These are phyloP conservation scores for Amblyjoppa proteus DNA, from an alignment of 2,888 invertebrate genomes.

Conservation along the genomic window DNA sequence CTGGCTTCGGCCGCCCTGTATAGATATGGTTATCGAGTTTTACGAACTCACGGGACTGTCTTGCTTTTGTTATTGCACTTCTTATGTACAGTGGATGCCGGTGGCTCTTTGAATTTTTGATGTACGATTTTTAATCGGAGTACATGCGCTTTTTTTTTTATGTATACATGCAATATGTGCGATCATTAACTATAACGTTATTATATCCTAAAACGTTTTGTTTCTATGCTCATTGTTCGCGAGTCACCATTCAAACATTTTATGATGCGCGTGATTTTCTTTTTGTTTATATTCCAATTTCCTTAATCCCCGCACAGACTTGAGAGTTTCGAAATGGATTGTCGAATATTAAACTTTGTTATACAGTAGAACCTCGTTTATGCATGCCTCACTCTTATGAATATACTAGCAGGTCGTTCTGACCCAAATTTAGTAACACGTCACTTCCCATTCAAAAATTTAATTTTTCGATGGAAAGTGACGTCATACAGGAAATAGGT, in stretches of 20 bases:
- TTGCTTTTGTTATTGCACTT: conserved; percentile 49
- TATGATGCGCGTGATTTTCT: conserved; percentile 27
- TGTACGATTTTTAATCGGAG: conserved; percentile 52
- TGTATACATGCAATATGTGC: conserved; percentile 67
- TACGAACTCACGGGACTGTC: conserved; percentile 34
- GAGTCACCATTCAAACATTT: conserved; percentile 34
- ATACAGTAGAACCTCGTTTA: background rate
- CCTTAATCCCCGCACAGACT: conserved; percentile 19
- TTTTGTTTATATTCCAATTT: conserved; percentile 43
- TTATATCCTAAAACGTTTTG: conserved; percentile 66
- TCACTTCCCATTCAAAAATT: background rate
- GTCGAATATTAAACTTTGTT: background rate
- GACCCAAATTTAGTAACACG: background rate
- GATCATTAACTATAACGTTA: conserved; percentile 69
- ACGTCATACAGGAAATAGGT: background rate
- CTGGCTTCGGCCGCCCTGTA: conserved; percentile 55
- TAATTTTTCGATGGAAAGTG: background rate
- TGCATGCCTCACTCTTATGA: background rate
- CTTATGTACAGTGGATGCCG: conserved; percentile 70
- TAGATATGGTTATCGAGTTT: conserved; percentile 64
- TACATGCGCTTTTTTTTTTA: conserved; percentile 54
- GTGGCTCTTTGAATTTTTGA: conserved; percentile 57
- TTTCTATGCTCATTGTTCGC: conserved; percentile 58
- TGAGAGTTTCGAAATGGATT: conserved; percentile 20
- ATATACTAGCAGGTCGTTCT: background rate